Evolutionary conservation across 2,113 vertebrate species (phyloP), one percentile per base, ranked within the genome.

Genomic region (Apodemus speciosus): DNA sequence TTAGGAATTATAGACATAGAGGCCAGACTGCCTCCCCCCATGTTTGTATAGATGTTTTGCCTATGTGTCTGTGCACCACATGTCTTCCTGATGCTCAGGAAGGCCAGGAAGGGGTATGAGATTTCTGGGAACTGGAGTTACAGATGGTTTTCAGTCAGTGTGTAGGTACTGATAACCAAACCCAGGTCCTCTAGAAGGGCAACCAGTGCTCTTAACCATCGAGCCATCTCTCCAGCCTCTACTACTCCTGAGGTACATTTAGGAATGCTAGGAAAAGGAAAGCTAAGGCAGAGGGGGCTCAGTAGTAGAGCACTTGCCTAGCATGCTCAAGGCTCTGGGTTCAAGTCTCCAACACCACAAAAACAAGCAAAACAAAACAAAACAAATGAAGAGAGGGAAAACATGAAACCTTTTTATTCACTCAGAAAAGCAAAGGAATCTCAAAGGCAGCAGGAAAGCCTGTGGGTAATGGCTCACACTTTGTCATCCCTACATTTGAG

Each of bases 341-440:
- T 60, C 56, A 60, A 60, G n/a, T 60, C 25, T 60, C n/a, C 56
- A 62, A 40, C 56, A 40, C 14, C 51, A 80, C 4, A 11, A 80
- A 80, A 38, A 38, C 7, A 25, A 66, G 64, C 64, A 32, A 40
- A 81, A 40, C 11, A 56, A 77, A 51, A 32, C 14, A 64, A 77
- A 51, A 32, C 6, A 20, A 51, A 9, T 9, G 15, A 91, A 60
- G 25, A 96, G n/a, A 94, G 85, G 51, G 53, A 92, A 93, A 91
- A 80, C 13, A 85, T 40, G n/a, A 68, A 62, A 62, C 73, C 38
- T 15, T 84, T 46, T 84, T 86, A 86, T 60, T 86, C 80, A 72
- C 66, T 89, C 80, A 83, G 80, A 88, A 94, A 93, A 89, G 40
- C 21, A 87, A 86, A 86, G 30, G 53, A 72, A 35, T 84, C 66